A percentile compares a stretch with the other conserved stretches of the same genome.
These are phyloP conservation scores for Solen grandis DNA, from an alignment of 1,140 invertebrate species.

Conservation along the genomic window DNA sequence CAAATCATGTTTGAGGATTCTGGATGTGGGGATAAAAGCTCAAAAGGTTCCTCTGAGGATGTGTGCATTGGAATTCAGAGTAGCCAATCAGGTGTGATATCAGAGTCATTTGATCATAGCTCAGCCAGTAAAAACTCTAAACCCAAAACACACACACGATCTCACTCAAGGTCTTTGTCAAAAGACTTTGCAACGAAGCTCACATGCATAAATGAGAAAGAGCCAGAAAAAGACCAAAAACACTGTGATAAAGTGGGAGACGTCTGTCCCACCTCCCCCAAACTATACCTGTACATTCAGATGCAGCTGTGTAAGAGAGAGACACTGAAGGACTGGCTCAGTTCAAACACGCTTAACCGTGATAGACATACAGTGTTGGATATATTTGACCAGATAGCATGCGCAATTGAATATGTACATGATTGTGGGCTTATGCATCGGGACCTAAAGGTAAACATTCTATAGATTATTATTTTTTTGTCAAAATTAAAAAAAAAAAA, in stretches of 20 bases:
- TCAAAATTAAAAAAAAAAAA: no score
- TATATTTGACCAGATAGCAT: conserved; percentile 95
- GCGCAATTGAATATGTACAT: conserved; percentile 97
- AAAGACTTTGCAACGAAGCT: neutral
- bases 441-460: conserved; percentile 90
- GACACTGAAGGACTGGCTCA: conserved; percentile 95
- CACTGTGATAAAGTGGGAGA: neutral
- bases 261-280: conserved; percentile 38
- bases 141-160: neutral
- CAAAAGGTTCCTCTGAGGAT: conserved; percentile 56
- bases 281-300: conserved; percentile 95
- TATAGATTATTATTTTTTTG: no score
- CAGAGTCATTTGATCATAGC: neutral
- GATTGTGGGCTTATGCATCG: conserved; percentile 94
- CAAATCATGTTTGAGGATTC: conserved; percentile 84
- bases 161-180: neutral
- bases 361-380: conserved; percentile 82
- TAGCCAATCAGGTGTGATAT: neutral
- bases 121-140: neutral
- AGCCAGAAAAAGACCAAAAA: conserved; percentile 11
- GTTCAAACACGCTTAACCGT: conserved; percentile 78
- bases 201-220: conserved; percentile 2
- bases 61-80: conserved; percentile 18
- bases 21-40: conserved; percentile 69
- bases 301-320: conserved; percentile 97